phyloP scores from a whole-genome alignment of 2,797 vertebrate species.

The Tapirus indicus region DNA sequence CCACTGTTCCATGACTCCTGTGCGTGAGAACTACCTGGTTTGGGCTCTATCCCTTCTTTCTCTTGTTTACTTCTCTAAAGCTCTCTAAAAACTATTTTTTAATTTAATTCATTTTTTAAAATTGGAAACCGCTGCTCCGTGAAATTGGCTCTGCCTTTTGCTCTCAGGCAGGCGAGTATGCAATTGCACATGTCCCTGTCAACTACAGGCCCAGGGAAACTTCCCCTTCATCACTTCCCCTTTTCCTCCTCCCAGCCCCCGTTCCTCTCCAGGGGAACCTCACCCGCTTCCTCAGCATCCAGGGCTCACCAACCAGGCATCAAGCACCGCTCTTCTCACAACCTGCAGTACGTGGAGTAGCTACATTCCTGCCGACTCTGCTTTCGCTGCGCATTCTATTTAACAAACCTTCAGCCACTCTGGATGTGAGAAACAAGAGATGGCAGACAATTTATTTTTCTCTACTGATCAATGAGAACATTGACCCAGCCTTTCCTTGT shows the following conservation, averaged over 20 bases:
- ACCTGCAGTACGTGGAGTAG: neutral
- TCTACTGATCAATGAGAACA: conserved; percentile 14
- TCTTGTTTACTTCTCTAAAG: neutral
- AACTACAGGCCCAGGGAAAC: neutral
- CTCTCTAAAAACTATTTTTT: neutral
- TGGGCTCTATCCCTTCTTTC: neutral
- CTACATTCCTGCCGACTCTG: conserved; percentile 50
- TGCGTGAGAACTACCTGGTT: neutral
- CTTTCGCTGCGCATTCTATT: neutral
- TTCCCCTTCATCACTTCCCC: neutral
- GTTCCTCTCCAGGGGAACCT: neutral
- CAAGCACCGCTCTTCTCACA: neutral
- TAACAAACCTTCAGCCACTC: conserved; percentile 45
- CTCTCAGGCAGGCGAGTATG: neutral
- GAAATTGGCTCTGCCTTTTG: neutral
- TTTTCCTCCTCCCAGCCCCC: neutral
- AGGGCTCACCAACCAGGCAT: neutral
- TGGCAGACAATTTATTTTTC: neutral
- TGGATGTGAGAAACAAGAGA: conserved; percentile 30
- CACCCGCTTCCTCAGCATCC: neutral
- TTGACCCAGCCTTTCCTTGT: neutral
- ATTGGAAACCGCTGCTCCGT: neutral
- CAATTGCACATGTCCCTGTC: neutral
- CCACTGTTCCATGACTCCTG: neutral
- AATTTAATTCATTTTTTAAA: conserved; percentile 13